Percentiles rank a stretch among this genome's conserved stretches.
These are phyloP conservation scores for Pantala flavescens DNA, from an alignment of 1,140 invertebrate species.

Conservation along the genomic window DNA sequence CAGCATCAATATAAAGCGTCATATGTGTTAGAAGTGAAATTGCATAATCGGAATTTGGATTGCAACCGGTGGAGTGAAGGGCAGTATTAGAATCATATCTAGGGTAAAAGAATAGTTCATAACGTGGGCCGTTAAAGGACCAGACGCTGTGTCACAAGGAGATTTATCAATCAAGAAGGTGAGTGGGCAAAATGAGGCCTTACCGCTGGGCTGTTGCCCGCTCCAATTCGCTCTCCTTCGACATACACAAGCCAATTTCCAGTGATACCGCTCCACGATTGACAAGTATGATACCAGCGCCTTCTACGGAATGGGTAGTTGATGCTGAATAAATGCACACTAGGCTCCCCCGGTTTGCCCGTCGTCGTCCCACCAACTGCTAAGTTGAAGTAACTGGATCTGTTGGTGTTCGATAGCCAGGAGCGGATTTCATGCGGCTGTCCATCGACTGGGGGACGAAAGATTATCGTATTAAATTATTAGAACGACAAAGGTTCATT, in stretches of 20 bases:
- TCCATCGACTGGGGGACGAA: conserved; percentile 46
- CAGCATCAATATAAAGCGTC: too few relatives aligned
- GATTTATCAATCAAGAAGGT: too few relatives aligned
- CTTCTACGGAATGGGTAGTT: conserved; percentile 69
- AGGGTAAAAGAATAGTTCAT: too few relatives aligned
- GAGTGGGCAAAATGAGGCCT: conserved; percentile 29
- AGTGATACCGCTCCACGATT: conserved; percentile 74
- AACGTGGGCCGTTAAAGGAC: too few relatives aligned
- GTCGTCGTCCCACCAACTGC: conserved; percentile 61
- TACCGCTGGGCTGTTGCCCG: conserved; percentile 73
- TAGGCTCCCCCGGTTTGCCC: background rate
- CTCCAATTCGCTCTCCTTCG: conserved; percentile 65
- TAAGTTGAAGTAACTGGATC: conserved; percentile 69
- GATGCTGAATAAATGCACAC: conserved; percentile 50
- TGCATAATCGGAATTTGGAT: too few relatives aligned
- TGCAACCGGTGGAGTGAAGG: too few relatives aligned
- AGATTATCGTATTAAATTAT: background rate
- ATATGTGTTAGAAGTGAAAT: too few relatives aligned
- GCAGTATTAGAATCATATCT: too few relatives aligned
- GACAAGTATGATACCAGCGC: conserved; percentile 74
- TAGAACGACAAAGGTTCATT: too few relatives aligned
- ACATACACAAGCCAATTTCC: conserved; percentile 82
- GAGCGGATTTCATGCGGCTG: conserved; percentile 57
- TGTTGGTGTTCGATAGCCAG: conserved; percentile 64
- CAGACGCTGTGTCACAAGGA: too few relatives aligned